Evolutionary conservation across 1,140 invertebrate species (phyloP).

Genomic region (Radopholus similis): DNA sequence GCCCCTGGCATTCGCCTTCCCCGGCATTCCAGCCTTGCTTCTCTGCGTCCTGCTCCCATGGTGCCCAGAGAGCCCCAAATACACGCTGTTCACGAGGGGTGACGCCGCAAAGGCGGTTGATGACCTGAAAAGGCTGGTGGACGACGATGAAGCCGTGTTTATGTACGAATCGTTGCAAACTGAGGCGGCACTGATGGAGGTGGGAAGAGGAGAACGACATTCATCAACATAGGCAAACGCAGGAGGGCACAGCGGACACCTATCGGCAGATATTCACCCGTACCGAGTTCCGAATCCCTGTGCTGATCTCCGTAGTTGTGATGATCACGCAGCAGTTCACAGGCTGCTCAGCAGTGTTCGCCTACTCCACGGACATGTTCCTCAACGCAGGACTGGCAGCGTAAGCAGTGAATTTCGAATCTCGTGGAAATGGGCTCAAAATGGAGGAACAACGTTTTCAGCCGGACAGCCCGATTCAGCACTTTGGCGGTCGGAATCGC

Average conservation of each 20-base stretch:
- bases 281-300: conserved; percentile 40
- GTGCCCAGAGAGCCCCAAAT: conserved; percentile 63
- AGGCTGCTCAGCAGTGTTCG: conserved; percentile 57
- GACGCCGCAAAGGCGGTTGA: conserved; percentile 34
- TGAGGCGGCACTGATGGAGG: conserved; percentile 34
- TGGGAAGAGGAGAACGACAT: conserved; percentile 10
- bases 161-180: conserved; percentile 47
- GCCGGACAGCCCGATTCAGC: conserved; percentile 44
- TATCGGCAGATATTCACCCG: conserved; percentile 48
- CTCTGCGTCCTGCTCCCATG: conserved; percentile 61
- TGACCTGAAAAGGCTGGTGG: conserved; percentile 39
- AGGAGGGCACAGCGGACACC: conserved; percentile 41
- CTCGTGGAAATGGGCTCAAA: background rate
- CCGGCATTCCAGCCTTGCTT: conserved; percentile 54
- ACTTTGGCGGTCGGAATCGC: conserved; percentile 56
- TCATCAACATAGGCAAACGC: conserved; percentile 11
- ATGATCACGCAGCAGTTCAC: conserved; percentile 60
- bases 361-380: conserved; percentile 58
- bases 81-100: conserved; percentile 55
- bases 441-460: too few relatives aligned
- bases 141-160: conserved; percentile 37
- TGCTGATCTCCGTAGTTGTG: conserved; percentile 48
- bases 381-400: conserved; percentile 47
- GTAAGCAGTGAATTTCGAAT: conserved; percentile 33
- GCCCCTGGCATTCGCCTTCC: conserved; percentile 58